Percentiles rank a stretch among this genome's conserved stretches.
Conservation (phyloP, 2,797 vertebrate species). For the Ceryle rudis region DNA sequence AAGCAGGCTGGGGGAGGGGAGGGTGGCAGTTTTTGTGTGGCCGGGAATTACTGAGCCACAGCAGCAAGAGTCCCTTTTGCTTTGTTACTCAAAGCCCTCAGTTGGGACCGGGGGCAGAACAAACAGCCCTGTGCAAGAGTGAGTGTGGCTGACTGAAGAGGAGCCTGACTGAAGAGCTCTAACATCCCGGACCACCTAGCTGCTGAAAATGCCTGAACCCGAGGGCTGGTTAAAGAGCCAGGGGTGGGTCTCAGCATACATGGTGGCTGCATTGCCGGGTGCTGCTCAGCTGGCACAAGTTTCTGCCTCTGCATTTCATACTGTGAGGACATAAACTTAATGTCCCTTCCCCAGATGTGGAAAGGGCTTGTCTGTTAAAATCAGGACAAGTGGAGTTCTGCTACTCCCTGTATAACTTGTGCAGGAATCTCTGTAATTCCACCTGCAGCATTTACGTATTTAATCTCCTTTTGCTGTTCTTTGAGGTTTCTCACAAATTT, state of each 20-base stretch:
- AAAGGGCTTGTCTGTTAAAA: background rate
- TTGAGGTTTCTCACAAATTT: background rate
- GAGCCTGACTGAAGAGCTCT: background rate
- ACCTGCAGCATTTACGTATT: background rate
- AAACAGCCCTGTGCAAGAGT: background rate
- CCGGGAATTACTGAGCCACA: background rate
- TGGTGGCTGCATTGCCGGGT: background rate
- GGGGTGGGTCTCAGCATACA: accelerated
- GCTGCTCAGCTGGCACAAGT: background rate
- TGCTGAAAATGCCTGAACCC: background rate
- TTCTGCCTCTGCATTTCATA: background rate
- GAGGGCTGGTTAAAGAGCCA: background rate
- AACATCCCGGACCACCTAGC: background rate
- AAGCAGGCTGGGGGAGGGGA: background rate
- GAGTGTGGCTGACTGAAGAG: background rate
- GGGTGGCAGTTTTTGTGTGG: background rate
- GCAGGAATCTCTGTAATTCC: background rate
- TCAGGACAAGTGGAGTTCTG: background rate
- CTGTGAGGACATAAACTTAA: background rate
- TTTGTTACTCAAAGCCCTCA: background rate
- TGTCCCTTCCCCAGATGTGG: background rate
- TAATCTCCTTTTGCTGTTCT: slow-evolving; percentile 37
- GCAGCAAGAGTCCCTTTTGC: background rate
- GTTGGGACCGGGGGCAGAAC: accelerated
- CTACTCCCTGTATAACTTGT: background rate